phyloP scores from a whole-genome alignment of 2,888 invertebrate species.

The Apamea crenata region DNA sequence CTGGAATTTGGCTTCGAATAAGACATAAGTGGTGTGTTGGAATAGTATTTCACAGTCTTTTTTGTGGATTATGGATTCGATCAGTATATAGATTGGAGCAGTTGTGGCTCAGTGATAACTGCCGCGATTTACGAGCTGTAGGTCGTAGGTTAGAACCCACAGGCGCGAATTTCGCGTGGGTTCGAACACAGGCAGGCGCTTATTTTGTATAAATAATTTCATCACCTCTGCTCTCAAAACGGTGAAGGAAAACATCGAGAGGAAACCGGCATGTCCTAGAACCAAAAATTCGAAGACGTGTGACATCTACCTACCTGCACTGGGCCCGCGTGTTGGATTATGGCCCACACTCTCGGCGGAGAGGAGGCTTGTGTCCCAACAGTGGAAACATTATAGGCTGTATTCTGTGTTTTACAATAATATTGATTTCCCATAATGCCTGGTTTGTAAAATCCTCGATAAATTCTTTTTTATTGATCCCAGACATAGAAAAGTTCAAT shows the following conservation, averaged over 20 bases:
- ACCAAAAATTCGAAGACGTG: neutral
- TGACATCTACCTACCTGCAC: neutral
- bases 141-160: neutral
- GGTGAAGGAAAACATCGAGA: neutral
- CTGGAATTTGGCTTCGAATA: slow-evolving; percentile 26
- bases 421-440: neutral
- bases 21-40: neutral
- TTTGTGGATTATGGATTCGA: neutral
- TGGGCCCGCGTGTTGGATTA: neutral
- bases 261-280: neutral
- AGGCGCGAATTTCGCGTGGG: neutral
- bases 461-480: neutral
- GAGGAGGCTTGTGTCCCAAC: neutral
- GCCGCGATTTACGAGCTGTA: too few relatives aligned
- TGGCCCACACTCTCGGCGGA: neutral
- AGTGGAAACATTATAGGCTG: neutral
- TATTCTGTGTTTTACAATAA: neutral
- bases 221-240: neutral
- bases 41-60: neutral
- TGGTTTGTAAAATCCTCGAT: neutral
- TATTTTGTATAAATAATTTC: neutral
- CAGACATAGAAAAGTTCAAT: neutral
- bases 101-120: too few relatives aligned
- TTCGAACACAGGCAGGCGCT: neutral
- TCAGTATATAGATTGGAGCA: neutral